Percentiles rank a stretch among this genome's conserved stretches.
These are phyloP conservation scores for Pachydiplax longipennis DNA, from an alignment of 2,888 invertebrate genomes.

Conservation along the genomic window DNA sequence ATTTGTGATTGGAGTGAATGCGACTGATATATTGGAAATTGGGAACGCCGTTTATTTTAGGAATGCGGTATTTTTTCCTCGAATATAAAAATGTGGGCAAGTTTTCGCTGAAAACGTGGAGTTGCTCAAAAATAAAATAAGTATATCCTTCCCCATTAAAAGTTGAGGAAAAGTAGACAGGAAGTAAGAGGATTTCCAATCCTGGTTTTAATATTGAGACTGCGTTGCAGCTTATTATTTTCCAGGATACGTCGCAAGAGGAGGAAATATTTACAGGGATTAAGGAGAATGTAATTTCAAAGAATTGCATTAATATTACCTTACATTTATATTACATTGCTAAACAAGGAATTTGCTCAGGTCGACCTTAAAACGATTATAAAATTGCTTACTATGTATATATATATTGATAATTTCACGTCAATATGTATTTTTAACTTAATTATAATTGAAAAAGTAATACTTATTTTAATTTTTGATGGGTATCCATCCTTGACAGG, in stretches of 20 bases:
- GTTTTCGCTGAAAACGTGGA: neutral
- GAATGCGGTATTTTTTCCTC: neutral
- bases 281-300: no score
- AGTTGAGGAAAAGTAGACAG: constrained; percentile 16
- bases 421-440: no score
- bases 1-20: neutral
- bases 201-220: neutral
- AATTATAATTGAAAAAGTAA: no score
- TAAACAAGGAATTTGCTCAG: no score
- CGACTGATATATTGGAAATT: neutral
- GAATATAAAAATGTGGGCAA: neutral
- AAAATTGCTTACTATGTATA: no score
- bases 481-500: no score
- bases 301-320: no score
- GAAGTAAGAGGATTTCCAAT: constrained; percentile 20
- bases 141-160: constrained; percentile 1
- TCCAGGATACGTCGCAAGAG: neutral
- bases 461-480: no score
- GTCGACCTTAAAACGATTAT: no score
- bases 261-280: neutral
- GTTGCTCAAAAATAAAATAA: neutral
- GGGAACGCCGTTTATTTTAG: neutral
- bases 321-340: no score
- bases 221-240: neutral
- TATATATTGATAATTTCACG: no score